Conservation (phyloP, 2,113 vertebrate genomes). For the Piaya cayana region DNA sequence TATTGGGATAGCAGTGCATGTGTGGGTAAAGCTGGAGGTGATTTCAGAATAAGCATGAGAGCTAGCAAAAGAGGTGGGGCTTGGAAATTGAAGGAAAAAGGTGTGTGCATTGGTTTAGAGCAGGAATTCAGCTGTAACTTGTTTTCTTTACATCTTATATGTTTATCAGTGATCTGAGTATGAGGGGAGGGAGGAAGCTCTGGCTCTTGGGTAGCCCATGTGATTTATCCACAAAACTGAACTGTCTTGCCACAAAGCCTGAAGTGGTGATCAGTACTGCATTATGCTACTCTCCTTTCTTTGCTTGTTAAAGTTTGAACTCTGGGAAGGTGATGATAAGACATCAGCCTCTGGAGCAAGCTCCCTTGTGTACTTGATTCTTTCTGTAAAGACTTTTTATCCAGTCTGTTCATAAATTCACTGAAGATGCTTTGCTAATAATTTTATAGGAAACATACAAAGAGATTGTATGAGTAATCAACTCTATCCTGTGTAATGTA, state of each 20-base stretch:
- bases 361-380: neutral
- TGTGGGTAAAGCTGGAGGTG: neutral
- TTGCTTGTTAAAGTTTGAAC: neutral
- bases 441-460: neutral
- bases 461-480: neutral
- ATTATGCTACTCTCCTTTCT: neutral
- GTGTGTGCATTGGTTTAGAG: neutral
- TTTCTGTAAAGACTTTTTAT: neutral
- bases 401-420: neutral
- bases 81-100: neutral
- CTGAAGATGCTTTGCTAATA: neutral
- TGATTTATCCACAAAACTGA: neutral
- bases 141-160: neutral
- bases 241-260: neutral
- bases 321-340: fast-evolving
- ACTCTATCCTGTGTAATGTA: neutral
- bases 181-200: neutral
- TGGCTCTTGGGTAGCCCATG: fast-evolving
- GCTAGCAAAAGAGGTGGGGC: neutral
- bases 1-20: fast-evolving
- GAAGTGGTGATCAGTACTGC: neutral
- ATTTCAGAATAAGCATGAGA: neutral
- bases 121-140: neutral
- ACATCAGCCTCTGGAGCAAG: neutral
- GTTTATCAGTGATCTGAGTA: neutral